A percentile compares a stretch with the other conserved stretches of the same genome.
phyloP scores from a whole-genome alignment of 1,140 invertebrate genomes.

The Drosophila cardini region DNA sequence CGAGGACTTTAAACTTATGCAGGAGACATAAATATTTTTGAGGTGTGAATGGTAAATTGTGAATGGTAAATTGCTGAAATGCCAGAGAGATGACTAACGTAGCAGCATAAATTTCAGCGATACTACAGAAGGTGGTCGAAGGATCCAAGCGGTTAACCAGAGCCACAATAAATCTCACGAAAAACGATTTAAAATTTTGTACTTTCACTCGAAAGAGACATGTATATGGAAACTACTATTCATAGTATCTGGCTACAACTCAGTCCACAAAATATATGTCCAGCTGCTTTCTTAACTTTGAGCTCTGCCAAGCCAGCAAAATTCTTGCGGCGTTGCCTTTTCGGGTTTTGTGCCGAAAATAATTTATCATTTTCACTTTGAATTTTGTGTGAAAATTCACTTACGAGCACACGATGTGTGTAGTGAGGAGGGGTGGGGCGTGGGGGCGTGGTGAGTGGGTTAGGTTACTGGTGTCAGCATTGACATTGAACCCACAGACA shows the following conservation, averaged over 20 bases:
- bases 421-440: background rate
- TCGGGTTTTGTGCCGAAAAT: constrained; percentile 56
- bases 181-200: constrained; percentile 76
- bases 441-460: constrained; percentile 16
- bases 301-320: constrained; percentile 61
- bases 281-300: constrained; percentile 69
- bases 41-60: constrained; percentile 70
- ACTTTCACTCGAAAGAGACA: constrained; percentile 41
- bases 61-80: constrained; percentile 66
- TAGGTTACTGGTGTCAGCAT: constrained; percentile 1
- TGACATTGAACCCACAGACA: constrained; percentile 20
- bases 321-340: constrained; percentile 75
- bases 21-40: constrained; percentile 49
- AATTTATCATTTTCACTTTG: constrained; percentile 79
- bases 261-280: background rate
- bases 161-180: constrained; percentile 80
- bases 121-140: too few relatives aligned
- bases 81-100: constrained; percentile 73
- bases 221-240: background rate
- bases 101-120: constrained; percentile 67
- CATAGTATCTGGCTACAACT: background rate
- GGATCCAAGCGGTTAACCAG: constrained; percentile 65
- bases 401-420: constrained; percentile 15
- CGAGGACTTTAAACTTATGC: constrained; percentile 5
- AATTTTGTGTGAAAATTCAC: constrained; percentile 56